Evolutionary conservation across 2,888 invertebrate species (phyloP), one percentile per base, ranked within the genome.

Genomic region (Timandra comae): DNA sequence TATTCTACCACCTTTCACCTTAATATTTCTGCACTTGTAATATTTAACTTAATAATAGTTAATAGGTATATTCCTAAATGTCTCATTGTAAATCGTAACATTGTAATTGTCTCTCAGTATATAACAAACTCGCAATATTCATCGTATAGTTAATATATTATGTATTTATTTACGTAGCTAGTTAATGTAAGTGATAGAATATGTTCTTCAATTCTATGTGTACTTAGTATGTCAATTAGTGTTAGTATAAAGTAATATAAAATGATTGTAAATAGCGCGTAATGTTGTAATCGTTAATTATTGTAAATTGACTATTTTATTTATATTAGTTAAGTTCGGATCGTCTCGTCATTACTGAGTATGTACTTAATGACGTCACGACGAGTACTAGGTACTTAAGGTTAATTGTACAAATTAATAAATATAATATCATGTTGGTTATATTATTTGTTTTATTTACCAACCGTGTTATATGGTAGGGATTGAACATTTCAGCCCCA

Each of bases 371-470:
- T 64, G 48, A 16, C 3, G 3, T 16, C 4, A 16, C n/a, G 56
- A 55, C 44, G 48, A 73, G 75, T 80, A 76, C 73, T 75, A 73
- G 72, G 70, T 74, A 77, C 71, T 67, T 68, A 46, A 58, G 49
- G 64, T 67, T 65, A 68, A 64, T 69, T 81, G 80, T 81, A 82
- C 78, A 82, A 81, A 81, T 71, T 63, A 69, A 69, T 66, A 64
- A 81, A 70, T 78, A 79, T 74, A n/a, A n/a, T n/a, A 79, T 74
- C 67, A 76, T 70, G 80, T 81, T 82, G 75, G 66, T 73, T 76
- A 71, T 41, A 47, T 29, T 34, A 16, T 9, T 45, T 56, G 50
- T 65, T 63, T 64, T 21, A 49, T 38, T 49, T 23, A 2, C 12
- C n/a, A n/a, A n/a, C n/a, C n/a, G n/a, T n/a, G n/a, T n/a, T n/a